phyloP scores from a whole-genome alignment of 2,113 vertebrate genomes.

The Pteruthius melanotis region DNA sequence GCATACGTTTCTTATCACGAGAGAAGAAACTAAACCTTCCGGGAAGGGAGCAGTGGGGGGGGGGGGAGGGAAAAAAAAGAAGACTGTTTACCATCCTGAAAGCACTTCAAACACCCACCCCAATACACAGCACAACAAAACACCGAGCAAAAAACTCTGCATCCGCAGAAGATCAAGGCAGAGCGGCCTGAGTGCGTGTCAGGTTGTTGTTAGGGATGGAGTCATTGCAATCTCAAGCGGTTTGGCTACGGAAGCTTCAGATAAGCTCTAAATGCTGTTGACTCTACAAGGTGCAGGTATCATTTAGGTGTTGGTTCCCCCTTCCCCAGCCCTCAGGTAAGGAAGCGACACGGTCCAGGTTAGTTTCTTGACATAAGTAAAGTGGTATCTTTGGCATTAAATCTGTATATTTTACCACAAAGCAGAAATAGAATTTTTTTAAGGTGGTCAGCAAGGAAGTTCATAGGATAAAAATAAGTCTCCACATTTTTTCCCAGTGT shows the following conservation, averaged over 20 bases:
- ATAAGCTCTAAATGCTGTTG: constrained; percentile 51
- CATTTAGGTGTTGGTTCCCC: not conserved
- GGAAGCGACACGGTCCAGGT: not conserved
- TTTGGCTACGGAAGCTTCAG: constrained; percentile 28
- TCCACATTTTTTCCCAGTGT: not conserved
- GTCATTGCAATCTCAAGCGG: constrained; percentile 34
- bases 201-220: constrained; percentile 40
- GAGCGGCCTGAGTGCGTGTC: constrained; percentile 29
- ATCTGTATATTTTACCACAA: not conserved
- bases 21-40: constrained; percentile 98
- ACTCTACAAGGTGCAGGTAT: constrained; percentile 27
- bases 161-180: constrained; percentile 27
- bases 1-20: constrained; percentile 86
- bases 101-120: not conserved
- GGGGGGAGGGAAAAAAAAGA: not conserved
- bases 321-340: not conserved
- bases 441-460: not conserved
- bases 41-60: not conserved
- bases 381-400: constrained; percentile 55
- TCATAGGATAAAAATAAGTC: not conserved
- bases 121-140: constrained; percentile 5
- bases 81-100: not conserved
- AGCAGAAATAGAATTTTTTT: not conserved
- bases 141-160: constrained; percentile 12
- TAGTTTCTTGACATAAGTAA: constrained; percentile 50